phyloP scores from a whole-genome alignment of 2,113 vertebrate genomes.

The Coryphaenoides rupestris region DNA sequence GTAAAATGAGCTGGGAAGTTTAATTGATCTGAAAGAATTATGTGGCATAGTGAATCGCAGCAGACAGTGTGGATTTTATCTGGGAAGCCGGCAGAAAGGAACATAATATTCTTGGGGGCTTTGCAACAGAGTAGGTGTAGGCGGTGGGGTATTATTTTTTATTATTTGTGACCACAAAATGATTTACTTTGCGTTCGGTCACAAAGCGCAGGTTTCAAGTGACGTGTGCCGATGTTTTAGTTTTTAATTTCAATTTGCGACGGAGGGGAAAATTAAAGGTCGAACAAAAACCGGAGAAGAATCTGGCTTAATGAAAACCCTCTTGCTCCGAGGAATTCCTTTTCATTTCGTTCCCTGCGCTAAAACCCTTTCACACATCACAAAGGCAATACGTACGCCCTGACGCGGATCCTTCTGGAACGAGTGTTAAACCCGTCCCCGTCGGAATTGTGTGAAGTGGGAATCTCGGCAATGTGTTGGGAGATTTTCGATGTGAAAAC shows the following conservation, averaged over 20 bases:
- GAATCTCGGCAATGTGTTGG: constrained; percentile 59
- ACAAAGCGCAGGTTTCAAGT: constrained; percentile 61
- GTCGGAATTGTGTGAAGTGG: constrained; percentile 48
- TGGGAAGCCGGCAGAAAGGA: constrained; percentile 60
- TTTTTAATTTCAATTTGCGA: constrained; percentile 46
- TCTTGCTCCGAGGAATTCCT: too few species aligned
- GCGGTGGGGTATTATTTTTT: not conserved
- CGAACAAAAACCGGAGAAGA: too few species aligned
- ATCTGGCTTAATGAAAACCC: too few species aligned
- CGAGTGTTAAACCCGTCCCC: constrained; percentile 47
- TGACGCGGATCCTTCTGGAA: constrained; percentile 45
- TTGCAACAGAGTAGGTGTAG: constrained; percentile 60
- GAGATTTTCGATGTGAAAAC: constrained; percentile 61
- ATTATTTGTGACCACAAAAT: constrained; percentile 52
- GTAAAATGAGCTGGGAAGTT: constrained; percentile 79
- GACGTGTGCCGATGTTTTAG: constrained; percentile 31
- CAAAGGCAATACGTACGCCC: constrained; percentile 28
- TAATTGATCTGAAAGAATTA: constrained; percentile 81
- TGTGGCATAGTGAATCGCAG: constrained; percentile 77
- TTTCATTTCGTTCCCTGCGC: too few species aligned
- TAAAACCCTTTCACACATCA: too few species aligned
- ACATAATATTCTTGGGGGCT: constrained; percentile 74
- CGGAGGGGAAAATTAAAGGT: too few species aligned
- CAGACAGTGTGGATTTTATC: constrained; percentile 78
- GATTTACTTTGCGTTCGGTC: constrained; percentile 73